These are phyloP conservation scores for Lysandra bellargus DNA, from an alignment of 2,888 invertebrate species.

Conservation along the genomic window DNA sequence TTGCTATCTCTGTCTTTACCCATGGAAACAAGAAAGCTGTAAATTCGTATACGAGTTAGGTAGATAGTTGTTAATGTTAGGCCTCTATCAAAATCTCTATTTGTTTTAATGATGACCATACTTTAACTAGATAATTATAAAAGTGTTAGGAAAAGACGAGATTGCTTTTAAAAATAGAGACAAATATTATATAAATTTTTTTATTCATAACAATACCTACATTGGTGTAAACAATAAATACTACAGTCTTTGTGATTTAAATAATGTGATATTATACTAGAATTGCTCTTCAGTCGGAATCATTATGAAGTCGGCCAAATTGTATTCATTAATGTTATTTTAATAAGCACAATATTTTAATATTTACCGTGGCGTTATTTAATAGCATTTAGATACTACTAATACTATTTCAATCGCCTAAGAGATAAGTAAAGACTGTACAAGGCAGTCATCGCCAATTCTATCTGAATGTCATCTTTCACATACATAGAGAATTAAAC, in stretches of 20 bases:
- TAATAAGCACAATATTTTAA: background rate
- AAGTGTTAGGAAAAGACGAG: background rate
- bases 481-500: no score
- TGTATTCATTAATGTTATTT: background rate
- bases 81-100: no score
- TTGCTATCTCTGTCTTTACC: no score
- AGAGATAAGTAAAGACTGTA: background rate
- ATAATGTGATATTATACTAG: background rate
- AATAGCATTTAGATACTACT: background rate
- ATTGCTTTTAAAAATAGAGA: slow-evolving; percentile 1
- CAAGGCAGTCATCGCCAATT: background rate
- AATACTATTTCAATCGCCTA: background rate
- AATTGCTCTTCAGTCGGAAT: background rate
- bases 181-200: background rate
- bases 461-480: background rate
- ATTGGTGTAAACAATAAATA: slow-evolving; percentile 26
- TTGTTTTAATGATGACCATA: no score
- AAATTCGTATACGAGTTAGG: no score
- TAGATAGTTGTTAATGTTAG: no score
- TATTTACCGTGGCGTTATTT: background rate
- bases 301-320: background rate
- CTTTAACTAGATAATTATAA: no score
- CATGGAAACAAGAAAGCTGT: no score
- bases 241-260: slow-evolving; percentile 24
- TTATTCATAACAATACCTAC: slow-evolving; percentile 29